These are phyloP conservation scores for Eretmochelys imbricata DNA, from an alignment of 2,113 vertebrate genomes.

Conservation along the genomic window DNA sequence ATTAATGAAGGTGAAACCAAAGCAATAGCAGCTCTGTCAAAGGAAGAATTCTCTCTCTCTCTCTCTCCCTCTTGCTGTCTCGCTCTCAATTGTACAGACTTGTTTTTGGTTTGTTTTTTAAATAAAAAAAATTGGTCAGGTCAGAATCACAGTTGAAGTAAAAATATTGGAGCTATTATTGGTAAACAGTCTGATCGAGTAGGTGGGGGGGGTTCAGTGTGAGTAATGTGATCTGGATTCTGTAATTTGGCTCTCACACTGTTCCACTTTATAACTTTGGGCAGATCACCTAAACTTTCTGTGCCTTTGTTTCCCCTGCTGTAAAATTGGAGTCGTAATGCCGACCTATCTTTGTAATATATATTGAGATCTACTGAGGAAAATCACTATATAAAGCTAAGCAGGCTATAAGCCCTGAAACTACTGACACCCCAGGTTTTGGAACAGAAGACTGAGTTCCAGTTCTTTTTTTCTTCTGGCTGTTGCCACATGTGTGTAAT, in stretches of 20 bases:
- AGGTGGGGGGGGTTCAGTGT: neutral
- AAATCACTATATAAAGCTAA: neutral
- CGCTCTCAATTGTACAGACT: neutral
- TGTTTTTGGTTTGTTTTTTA: neutral
- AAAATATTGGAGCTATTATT: neutral
- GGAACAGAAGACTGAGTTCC: neutral
- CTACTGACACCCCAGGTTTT: neutral
- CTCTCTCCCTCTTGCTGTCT: neutral
- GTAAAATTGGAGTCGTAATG: neutral
- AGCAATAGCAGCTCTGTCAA: neutral
- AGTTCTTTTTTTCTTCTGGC: neutral
- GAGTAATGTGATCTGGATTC: neutral
- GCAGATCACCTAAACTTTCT: neutral
- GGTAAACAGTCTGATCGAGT: neutral
- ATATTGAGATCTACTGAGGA: neutral
- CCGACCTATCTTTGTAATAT: neutral
- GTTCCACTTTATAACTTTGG: neutral
- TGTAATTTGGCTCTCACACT: neutral
- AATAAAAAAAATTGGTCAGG: neutral
- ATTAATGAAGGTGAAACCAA: neutral
- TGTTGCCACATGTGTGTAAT: neutral
- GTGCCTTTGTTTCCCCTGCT: neutral
- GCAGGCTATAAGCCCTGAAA: neutral
- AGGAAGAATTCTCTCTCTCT: neutral
- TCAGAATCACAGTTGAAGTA: slow-evolving; percentile 9